Evolutionary conservation across 2,888 invertebrate genomes (phyloP), one percentile per base, ranked within the genome.

Genomic region (Caradrina clavipalpis): DNA sequence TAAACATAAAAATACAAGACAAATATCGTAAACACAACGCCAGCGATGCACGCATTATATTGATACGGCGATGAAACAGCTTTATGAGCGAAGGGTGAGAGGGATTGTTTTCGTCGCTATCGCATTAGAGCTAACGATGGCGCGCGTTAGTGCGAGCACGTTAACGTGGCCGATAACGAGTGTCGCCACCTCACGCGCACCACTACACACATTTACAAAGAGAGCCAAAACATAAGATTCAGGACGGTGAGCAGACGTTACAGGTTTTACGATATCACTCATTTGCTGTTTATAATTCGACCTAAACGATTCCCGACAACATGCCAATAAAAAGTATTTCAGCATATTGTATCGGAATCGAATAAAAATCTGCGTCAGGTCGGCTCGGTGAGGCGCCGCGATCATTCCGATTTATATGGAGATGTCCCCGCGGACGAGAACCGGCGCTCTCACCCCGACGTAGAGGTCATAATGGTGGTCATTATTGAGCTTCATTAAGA

Each of bases 371-470:
- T 47, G 47, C 56, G 57, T 61, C 73, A 53, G 50, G 62, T 59
- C 45, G 71, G 47, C 45, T 51, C 42, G 60, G 56, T 50, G 57
- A 54, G 67, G 55, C 45, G 53, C 56, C 54, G 63, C 54, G 57
- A 82, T 73, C 45, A 82, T 79, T 84, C 82, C 68, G 73, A 80
- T 84, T 75, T 80, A 80, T 82, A 82, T 84, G 70, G 80, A 84
- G 82, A 84, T 80, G 54, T 73, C 56, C 60, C 73, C 17, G 39
- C 35, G 49, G 68, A 68, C 71, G 63, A 59, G 50, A 54, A 58
- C 62, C 59, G 74, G 61, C 54, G 62, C 65, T 64, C 67, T 63
- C 57, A 67, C 70, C 68, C 67, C 64, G 1, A 17, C 10, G 31
- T 68, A 49, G 42, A 81, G 55, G 62, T 73, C 54, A 73, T 78